Evolutionary conservation across 2,888 invertebrate genomes (phyloP).

Genomic region (Dynastes maya): DNA sequence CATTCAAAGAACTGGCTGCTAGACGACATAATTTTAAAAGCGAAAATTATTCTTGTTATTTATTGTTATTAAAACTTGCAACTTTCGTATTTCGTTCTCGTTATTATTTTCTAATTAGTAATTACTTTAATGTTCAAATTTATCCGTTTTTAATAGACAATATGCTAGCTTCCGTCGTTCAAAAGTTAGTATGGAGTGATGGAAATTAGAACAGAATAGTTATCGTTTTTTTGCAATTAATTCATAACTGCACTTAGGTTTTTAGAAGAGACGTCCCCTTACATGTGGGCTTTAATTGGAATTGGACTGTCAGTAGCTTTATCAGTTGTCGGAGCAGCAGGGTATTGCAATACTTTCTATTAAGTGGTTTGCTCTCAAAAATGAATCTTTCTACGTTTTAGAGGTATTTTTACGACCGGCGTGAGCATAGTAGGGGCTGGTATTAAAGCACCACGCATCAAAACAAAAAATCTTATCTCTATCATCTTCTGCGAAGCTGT

Average conservation of each 20-base stretch:
- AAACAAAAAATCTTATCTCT: conserved; percentile 99
- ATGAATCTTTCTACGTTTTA: conserved; percentile 64
- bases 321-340: conserved; percentile 97
- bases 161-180: too few species aligned
- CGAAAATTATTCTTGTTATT: too few species aligned
- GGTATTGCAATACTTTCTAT: conserved; percentile 71
- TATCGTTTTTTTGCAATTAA: background rate
- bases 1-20: too few species aligned
- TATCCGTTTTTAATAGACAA: too few species aligned
- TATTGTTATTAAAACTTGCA: too few species aligned
- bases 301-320: conserved; percentile 93
- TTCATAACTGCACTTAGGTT: conserved; percentile 76
- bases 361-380: background rate
- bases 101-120: too few species aligned
- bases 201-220: too few species aligned
- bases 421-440: conserved; percentile 97
- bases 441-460: conserved; percentile 98
- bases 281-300: conserved; percentile 96
- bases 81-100: too few species aligned
- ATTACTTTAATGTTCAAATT: too few species aligned
- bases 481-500: conserved; percentile 99
- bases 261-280: conserved; percentile 90
- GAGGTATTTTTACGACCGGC: conserved; percentile 97
- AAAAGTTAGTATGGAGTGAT: too few species aligned
- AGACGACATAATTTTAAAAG: too few species aligned